A percentile compares a stretch with the other conserved stretches of the same genome.
Conservation (phyloP, 1,140 invertebrate species). For the Microplitis mediator region DNA sequence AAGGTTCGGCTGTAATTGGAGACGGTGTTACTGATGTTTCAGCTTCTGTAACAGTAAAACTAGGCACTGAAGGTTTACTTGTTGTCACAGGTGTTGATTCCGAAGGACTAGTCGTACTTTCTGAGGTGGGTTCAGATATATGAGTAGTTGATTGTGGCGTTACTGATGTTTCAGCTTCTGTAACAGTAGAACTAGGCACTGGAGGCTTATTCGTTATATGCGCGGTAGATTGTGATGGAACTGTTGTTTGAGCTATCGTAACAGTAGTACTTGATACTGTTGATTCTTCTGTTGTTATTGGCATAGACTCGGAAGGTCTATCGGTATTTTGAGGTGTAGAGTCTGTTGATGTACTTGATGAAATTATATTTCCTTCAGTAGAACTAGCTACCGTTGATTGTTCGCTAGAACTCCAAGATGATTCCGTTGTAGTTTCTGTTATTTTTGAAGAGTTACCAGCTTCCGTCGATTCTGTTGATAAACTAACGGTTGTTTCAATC, state of each 20-base stretch:
- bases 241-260: not conserved
- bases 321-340: too few species aligned
- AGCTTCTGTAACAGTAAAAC: too few species aligned
- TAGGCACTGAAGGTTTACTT: too few species aligned
- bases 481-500: not conserved
- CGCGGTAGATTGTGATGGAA: too few species aligned
- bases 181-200: too few species aligned
- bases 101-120: not conserved
- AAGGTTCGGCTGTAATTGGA: conserved; percentile 10
- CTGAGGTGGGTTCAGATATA: not conserved
- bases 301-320: not conserved
- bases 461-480: not conserved
- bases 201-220: too few species aligned
- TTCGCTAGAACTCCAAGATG: not conserved
- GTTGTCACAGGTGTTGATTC: too few species aligned
- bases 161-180: not conserved
- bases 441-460: too few species aligned
- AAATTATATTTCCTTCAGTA: too few species aligned
- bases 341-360: too few species aligned
- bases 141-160: not conserved
- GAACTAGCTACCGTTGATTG: not conserved
- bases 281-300: not conserved
- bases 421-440: not conserved
- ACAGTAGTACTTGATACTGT: not conserved
- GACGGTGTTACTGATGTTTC: not conserved